Percentiles rank a stretch among this genome's conserved stretches.
Evolutionary conservation across 2,888 invertebrate species (phyloP).

Genomic region (Rapana venosa): DNA sequence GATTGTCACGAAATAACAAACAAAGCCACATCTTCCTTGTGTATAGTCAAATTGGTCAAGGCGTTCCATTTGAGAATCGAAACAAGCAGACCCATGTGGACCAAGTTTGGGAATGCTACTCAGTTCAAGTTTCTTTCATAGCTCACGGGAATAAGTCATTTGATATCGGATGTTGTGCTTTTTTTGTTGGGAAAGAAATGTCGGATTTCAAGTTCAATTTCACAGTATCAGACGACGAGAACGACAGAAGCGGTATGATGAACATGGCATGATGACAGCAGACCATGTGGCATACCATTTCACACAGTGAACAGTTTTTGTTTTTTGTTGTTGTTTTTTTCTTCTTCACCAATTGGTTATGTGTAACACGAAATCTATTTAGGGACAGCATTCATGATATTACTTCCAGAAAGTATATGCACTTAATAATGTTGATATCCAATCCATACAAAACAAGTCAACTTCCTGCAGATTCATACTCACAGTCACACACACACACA

Average conservation of each 20-base stretch:
- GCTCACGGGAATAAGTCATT: too few species aligned
- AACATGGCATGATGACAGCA: not conserved
- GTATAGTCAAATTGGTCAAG: not conserved
- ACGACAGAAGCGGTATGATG: not conserved
- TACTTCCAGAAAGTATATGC: not conserved
- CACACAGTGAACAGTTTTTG: not conserved
- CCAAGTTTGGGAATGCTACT: not conserved
- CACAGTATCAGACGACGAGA: constrained; percentile 1
- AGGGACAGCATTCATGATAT: not conserved
- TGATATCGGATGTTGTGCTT: too few species aligned
- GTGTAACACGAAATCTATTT: not conserved
- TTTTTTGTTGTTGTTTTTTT: not conserved
- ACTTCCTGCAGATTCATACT: too few species aligned
- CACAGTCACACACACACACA: too few species aligned
- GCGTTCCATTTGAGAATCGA: not conserved
- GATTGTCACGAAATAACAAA: too few species aligned
- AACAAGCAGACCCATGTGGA: too few species aligned
- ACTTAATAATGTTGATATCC: too few species aligned
- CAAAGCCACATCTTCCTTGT: not conserved
- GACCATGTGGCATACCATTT: not conserved
- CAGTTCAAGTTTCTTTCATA: not conserved
- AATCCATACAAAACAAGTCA: too few species aligned
- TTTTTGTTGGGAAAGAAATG: not conserved
- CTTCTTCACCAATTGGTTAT: not conserved
- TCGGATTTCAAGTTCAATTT: constrained; percentile 32